Evolutionary conservation across 2,113 vertebrate species (phyloP).

Genomic region (Myxocyprinus asiaticus): DNA sequence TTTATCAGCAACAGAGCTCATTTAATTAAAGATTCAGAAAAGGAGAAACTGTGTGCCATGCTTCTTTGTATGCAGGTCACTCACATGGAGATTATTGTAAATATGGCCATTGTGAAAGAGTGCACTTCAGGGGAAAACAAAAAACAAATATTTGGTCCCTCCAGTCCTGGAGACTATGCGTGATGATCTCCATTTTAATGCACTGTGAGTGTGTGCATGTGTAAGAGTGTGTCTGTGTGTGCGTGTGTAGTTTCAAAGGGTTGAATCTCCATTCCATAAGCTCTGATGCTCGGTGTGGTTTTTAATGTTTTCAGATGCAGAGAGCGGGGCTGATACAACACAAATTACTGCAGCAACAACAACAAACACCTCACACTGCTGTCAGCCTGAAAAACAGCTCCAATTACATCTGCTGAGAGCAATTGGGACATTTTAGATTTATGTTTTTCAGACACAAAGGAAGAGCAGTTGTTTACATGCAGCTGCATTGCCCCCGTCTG

Average conservation of each 20-base stretch:
- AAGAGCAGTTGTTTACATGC: slow-evolving; percentile 45
- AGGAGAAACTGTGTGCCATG: slow-evolving; percentile 62
- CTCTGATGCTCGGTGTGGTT: slow-evolving; percentile 33
- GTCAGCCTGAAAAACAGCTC: slow-evolving; percentile 54
- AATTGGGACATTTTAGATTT: slow-evolving; percentile 66
- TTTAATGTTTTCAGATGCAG: slow-evolving; percentile 61
- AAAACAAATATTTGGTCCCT: slow-evolving; percentile 79
- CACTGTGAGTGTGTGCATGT: slow-evolving; percentile 68
- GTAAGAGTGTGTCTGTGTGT: slow-evolving; percentile 37
- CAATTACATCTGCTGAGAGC: slow-evolving; percentile 65
- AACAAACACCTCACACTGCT: slow-evolving; percentile 51
- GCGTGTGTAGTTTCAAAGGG: slow-evolving; percentile 59
- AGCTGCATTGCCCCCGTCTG: slow-evolving; percentile 42
- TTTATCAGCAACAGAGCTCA: slow-evolving; percentile 54
- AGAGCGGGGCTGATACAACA: slow-evolving; percentile 76
- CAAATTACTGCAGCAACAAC: slow-evolving; percentile 53
- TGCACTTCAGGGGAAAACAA: slow-evolving; percentile 72
- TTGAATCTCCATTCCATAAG: slow-evolving; percentile 72
- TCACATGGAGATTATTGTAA: slow-evolving; percentile 75
- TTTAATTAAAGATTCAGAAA: slow-evolving; percentile 75
- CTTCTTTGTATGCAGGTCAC: slow-evolving; percentile 47
- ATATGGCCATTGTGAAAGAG: slow-evolving; percentile 78
- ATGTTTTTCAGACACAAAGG: slow-evolving; percentile 56
- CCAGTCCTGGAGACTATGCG: slow-evolving; percentile 68
- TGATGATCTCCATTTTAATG: slow-evolving; percentile 82